Conservation (phyloP, 2,113 vertebrate species). For the Peromyscus leucopus region DNA sequence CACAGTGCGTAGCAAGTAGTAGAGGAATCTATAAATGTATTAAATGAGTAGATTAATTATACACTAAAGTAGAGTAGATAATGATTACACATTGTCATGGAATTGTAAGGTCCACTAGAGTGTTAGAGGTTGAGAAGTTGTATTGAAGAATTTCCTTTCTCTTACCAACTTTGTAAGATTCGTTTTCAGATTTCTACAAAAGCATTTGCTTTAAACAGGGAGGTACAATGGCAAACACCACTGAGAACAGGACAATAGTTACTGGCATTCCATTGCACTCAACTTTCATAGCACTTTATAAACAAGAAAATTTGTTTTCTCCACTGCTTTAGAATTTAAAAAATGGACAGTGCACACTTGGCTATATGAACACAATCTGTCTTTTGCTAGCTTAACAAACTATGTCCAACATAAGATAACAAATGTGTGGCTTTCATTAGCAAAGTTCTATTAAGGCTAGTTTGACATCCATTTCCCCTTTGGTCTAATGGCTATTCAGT, state of each 20-base stretch:
- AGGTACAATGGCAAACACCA: neutral
- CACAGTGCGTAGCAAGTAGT: neutral
- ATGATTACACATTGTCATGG: neutral
- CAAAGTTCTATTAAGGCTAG: neutral
- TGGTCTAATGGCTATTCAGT: neutral
- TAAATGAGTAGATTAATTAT: neutral
- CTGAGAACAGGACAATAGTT: neutral
- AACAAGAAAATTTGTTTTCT: neutral
- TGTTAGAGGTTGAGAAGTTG: neutral
- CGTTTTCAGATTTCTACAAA: slow-evolving; percentile 4
- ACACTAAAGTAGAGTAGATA: neutral
- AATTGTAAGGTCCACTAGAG: neutral
- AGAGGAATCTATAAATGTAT: neutral
- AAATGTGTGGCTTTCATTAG: neutral
- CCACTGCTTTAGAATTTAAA: neutral
- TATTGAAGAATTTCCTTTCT: slow-evolving; percentile 31
- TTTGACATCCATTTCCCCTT: neutral
- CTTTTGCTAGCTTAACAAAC: neutral
- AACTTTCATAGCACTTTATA: slow-evolving; percentile 30
- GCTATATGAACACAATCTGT: neutral
- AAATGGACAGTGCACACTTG: neutral
- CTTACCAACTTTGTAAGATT: neutral
- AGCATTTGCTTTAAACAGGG: neutral
- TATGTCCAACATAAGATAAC: neutral
- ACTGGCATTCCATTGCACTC: neutral